phyloP scores from a whole-genome alignment of 2,888 invertebrate genomes.

The Meteorus colon region DNA sequence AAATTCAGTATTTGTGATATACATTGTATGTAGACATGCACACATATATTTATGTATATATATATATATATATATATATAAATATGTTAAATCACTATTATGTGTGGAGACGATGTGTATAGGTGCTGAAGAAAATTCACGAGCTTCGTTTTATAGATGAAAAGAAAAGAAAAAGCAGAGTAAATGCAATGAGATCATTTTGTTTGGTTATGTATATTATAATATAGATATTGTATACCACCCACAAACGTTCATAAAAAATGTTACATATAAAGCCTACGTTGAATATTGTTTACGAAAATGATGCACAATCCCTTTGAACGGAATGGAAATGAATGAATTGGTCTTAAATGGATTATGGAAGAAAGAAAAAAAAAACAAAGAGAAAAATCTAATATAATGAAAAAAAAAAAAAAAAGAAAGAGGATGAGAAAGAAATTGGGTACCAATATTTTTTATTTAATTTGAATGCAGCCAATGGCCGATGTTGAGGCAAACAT shows the following conservation, averaged over 20 bases:
- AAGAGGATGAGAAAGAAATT: conserved; percentile 45
- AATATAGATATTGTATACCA: conserved; percentile 24
- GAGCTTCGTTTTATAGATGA: conserved; percentile 44
- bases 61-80: background rate
- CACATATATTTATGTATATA: background rate
- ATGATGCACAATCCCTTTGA: conserved; percentile 23
- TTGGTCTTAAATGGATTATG: conserved; percentile 3
- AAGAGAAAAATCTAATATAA: conserved; percentile 20
- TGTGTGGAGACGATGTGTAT: conserved; percentile 10
- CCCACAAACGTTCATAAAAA: conserved; percentile 31
- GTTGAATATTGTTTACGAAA: conserved; percentile 9
- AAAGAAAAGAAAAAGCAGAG: conserved; percentile 64
- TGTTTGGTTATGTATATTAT: conserved; percentile 58
- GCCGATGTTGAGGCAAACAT: conserved; percentile 38
- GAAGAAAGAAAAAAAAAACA: background rate
- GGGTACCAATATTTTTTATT: conserved; percentile 58
- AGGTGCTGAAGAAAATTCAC: conserved; percentile 25
- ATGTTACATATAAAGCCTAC: conserved; percentile 21
- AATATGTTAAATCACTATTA: conserved; percentile 21
- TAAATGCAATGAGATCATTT: conserved; percentile 38
- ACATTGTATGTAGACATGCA: too few relatives aligned
- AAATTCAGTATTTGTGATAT: too few relatives aligned
- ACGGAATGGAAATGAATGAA: conserved; percentile 21
- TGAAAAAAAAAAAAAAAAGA: conserved; percentile 43
- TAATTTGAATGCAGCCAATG: background rate